Conservation (phyloP, 2,113 vertebrate genomes). For the Engystomops pustulosus region DNA sequence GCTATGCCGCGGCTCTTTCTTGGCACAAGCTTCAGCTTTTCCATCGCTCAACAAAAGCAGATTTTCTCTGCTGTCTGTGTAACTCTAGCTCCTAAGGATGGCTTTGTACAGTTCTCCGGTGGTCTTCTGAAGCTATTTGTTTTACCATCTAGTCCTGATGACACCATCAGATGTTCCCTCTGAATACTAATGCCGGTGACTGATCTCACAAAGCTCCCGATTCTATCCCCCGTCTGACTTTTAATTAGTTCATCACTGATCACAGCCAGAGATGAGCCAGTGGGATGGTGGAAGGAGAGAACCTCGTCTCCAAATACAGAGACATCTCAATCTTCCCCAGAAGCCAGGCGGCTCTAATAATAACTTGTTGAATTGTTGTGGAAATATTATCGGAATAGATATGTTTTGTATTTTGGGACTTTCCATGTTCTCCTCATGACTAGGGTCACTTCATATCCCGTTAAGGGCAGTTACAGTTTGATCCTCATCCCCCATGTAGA, state of each 20-base stretch:
- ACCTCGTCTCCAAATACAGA: slow-evolving; percentile 43
- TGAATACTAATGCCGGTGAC: slow-evolving; percentile 60
- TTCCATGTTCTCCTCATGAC: too few relatives aligned
- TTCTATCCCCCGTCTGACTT: slow-evolving; percentile 54
- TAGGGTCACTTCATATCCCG: too few relatives aligned
- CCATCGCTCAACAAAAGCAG: slow-evolving; percentile 29
- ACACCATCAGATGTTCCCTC: slow-evolving; percentile 31
- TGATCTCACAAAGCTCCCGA: slow-evolving; percentile 51
- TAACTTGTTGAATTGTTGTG: too few relatives aligned
- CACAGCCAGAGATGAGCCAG: slow-evolving; percentile 49
- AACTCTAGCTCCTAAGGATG: slow-evolving; percentile 51
- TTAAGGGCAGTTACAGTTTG: too few relatives aligned
- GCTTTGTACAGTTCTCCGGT: slow-evolving; percentile 60
- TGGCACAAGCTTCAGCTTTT: slow-evolving; percentile 46
- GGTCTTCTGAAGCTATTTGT: slow-evolving; percentile 60
- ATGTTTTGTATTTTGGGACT: too few relatives aligned
- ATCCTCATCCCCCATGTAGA: too few relatives aligned
- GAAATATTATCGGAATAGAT: too few relatives aligned
- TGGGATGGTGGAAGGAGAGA: background rate
- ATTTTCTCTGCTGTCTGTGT: slow-evolving; percentile 47
- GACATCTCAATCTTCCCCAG: slow-evolving; percentile 47
- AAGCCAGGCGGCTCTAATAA: background rate
- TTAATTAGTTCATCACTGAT: slow-evolving; percentile 31
- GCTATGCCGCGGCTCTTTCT: slow-evolving; percentile 56
- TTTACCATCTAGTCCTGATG: slow-evolving; percentile 35